Percentiles rank a stretch among this genome's conserved stretches.
These are phyloP conservation scores for Trachymyrmex cornetzi DNA, from an alignment of 1,140 invertebrate species.

Conservation along the genomic window DNA sequence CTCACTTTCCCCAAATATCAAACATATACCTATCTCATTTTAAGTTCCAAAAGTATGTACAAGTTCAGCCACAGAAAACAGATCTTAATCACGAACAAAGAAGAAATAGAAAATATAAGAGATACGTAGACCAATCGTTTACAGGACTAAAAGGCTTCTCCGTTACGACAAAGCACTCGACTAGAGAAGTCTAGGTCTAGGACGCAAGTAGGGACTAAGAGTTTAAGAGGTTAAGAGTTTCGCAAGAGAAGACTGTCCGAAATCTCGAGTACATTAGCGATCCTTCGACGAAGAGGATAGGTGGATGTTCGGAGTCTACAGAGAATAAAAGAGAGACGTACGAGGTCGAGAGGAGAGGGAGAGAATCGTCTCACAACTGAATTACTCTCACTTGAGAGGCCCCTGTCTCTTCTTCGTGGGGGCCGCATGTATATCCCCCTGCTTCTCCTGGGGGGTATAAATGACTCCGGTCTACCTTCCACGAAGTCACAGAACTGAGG, in stretches of 20 bases:
- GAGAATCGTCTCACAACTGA: constrained; percentile 80
- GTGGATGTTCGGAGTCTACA: neutral
- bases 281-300: constrained; percentile 32
- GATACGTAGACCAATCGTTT: neutral
- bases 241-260: constrained; percentile 59
- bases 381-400: constrained; percentile 85
- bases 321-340: constrained; percentile 61
- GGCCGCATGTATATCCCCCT: constrained; percentile 69
- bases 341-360: constrained; percentile 69
- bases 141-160: neutral
- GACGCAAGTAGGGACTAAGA: constrained; percentile 71
- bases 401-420: constrained; percentile 81
- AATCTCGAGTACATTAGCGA: constrained; percentile 61
- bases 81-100: neutral
- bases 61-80: no score
- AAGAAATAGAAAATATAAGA: neutral
- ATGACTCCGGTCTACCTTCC: constrained; percentile 84
- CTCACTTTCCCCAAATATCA: no score
- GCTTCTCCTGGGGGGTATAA: constrained; percentile 82
- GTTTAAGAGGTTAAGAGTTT: constrained; percentile 53
- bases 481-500: constrained; percentile 85
- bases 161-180: constrained; percentile 18
- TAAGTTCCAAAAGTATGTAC: no score
- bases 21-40: no score
- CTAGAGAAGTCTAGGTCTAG: constrained; percentile 82